phyloP scores from a whole-genome alignment of 2,888 invertebrate species.

The Calliphora vomitoria region DNA sequence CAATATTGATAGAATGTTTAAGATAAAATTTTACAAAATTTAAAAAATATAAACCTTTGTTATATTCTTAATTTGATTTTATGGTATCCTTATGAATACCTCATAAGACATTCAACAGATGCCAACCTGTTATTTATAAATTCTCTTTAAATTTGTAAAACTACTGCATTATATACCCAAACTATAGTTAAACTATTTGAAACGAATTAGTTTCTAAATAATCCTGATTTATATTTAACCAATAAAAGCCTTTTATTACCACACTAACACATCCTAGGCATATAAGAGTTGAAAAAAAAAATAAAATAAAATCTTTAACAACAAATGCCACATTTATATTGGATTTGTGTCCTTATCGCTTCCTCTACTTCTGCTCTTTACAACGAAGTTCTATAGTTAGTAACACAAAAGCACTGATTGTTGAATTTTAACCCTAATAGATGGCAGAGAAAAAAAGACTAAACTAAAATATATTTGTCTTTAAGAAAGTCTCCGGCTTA shows the following conservation, averaged over 20 bases:
- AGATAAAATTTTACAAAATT: too few species aligned
- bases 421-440: constrained; percentile 29
- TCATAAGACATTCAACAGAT: too few species aligned
- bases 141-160: too few species aligned
- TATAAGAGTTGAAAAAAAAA: not conserved
- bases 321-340: constrained; percentile 21
- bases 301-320: constrained; percentile 14
- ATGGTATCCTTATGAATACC: too few species aligned
- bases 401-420: constrained; percentile 36
- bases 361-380: not conserved
- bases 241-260: not conserved
- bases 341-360: constrained; percentile 4
- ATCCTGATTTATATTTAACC: constrained; percentile 8
- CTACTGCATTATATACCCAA: too few species aligned
- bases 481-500: constrained; percentile 9
- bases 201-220: not conserved
- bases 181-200: not conserved
- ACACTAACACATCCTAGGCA: not conserved
- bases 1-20: too few species aligned
- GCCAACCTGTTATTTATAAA: too few species aligned
- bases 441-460: not conserved
- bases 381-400: not conserved
- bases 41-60: too few species aligned
- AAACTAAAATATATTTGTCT: not conserved
- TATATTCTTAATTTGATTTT: too few species aligned